Evolutionary conservation across 1,140 invertebrate species (phyloP).

Genomic region (Camponotus floridanus): DNA sequence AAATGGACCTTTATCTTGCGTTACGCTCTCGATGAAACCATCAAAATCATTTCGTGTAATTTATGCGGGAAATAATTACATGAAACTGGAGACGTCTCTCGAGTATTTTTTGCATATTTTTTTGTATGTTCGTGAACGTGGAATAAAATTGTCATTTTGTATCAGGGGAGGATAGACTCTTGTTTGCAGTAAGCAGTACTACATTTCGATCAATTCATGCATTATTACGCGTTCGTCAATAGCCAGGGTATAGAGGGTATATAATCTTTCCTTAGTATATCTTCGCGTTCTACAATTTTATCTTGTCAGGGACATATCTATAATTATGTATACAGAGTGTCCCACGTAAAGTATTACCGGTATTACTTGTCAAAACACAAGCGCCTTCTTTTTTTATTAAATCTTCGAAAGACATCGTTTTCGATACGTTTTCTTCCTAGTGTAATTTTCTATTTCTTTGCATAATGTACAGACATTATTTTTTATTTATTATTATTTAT

Average conservation of each 20-base stretch:
- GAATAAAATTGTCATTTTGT: not conserved
- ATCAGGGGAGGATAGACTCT: not conserved
- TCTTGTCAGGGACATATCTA: not conserved
- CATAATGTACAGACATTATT: not conserved
- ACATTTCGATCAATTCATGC: constrained; percentile 18
- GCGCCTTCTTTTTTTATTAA: too few species aligned
- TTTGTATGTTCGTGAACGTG: not conserved
- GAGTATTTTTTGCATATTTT: too few species aligned
- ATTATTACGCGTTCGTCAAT: constrained; percentile 14
- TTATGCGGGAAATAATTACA: constrained; percentile 15
- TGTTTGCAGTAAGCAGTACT: not conserved
- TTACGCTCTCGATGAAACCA: not conserved
- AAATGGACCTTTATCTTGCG: constrained; percentile 37
- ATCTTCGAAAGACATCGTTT: too few species aligned
- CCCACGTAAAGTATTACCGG: too few species aligned
- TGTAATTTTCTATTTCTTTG: not conserved
- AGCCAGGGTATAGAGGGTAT: not conserved
- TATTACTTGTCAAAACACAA: too few species aligned
- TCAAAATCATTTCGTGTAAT: not conserved
- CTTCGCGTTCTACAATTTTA: not conserved
- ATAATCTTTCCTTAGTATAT: not conserved
- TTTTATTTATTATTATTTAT: too few species aligned
- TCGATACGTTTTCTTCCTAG: too few species aligned
- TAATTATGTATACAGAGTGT: not conserved
- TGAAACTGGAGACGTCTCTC: not conserved